Percentiles rank a stretch among this genome's conserved stretches.
Conservation (phyloP, 2,113 vertebrate species). For the Herpailurus yagouaroundi region DNA sequence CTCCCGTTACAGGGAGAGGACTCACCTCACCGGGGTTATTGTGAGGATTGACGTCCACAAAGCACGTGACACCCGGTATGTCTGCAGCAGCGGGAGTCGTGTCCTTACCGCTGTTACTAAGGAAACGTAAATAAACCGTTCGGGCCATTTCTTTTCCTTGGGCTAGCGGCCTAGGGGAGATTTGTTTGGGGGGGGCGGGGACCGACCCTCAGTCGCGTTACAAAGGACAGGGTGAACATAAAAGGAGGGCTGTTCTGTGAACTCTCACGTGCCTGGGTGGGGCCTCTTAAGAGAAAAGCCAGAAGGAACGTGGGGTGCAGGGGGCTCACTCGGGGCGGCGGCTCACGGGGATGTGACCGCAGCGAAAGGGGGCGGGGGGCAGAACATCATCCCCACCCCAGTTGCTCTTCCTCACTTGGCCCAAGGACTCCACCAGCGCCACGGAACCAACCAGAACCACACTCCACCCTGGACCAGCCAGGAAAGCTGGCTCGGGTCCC, state of each 20-base stretch:
- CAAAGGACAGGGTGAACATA: neutral
- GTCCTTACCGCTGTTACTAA: neutral
- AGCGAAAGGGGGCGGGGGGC: neutral
- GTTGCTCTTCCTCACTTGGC: neutral
- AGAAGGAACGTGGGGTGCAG: neutral
- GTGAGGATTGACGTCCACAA: neutral
- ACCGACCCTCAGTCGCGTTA: neutral
- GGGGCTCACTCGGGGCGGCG: neutral
- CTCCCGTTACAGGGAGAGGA: neutral
- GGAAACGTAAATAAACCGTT: neutral
- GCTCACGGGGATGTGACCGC: neutral
- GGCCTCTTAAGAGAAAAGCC: neutral
- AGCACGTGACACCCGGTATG: rapidly evolving
- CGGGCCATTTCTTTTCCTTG: neutral
- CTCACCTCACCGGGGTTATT: neutral
- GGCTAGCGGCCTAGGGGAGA: neutral
- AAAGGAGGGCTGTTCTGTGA: neutral
- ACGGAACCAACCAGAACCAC: neutral
- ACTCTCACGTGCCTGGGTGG: neutral
- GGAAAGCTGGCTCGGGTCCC: neutral
- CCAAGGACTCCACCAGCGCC: neutral
- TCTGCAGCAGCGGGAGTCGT: neutral
- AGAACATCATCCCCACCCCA: neutral
- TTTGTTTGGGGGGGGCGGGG: neutral
- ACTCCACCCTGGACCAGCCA: neutral